phyloP scores from a whole-genome alignment of 1,140 invertebrate genomes.

The Pogonomyrmex barbatus region DNA sequence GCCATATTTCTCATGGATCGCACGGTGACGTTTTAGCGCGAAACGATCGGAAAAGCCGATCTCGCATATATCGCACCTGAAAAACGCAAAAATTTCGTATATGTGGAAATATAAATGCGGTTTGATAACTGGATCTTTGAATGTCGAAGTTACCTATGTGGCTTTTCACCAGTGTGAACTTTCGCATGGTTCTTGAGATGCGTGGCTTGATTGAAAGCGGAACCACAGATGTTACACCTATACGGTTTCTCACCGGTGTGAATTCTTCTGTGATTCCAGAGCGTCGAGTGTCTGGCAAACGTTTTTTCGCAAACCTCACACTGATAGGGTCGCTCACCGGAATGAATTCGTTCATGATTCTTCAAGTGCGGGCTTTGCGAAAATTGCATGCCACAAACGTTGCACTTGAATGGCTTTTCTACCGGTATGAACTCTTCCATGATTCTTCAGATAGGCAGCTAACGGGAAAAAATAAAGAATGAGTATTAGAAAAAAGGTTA shows the following conservation, averaged over 20 bases:
- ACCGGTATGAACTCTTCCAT: conserved; percentile 93
- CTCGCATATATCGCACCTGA: conserved; percentile 94
- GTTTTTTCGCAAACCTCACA: conserved; percentile 97
- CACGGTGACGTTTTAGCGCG: conserved; percentile 91
- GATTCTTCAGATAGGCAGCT: conserved; percentile 96
- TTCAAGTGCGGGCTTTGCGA: conserved; percentile 96
- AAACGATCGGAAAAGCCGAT: conserved; percentile 95
- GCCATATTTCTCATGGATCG: conserved; percentile 93
- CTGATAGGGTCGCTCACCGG: conserved; percentile 95
- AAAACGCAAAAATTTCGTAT: conserved; percentile 74
- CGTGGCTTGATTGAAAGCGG: conserved; percentile 94
- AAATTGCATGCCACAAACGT: conserved; percentile 95
- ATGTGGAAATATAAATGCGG: background rate
- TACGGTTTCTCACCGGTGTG: conserved; percentile 97
- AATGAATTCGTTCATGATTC: conserved; percentile 97
- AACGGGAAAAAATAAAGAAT: conserved; percentile 45
- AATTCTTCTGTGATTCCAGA: conserved; percentile 97
- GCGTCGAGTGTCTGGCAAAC: conserved; percentile 93
- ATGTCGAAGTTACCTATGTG: conserved; percentile 80
- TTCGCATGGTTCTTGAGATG: conserved; percentile 95
- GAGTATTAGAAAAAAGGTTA: background rate
- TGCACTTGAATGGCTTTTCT: conserved; percentile 95
- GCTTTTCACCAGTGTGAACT: conserved; percentile 90
- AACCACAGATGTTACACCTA: conserved; percentile 93
- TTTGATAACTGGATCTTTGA: background rate